A percentile compares a stretch with the other conserved stretches of the same genome.
Evolutionary conservation across 2,888 invertebrate species (phyloP).

Genomic region (Tenodera sinensis): DNA sequence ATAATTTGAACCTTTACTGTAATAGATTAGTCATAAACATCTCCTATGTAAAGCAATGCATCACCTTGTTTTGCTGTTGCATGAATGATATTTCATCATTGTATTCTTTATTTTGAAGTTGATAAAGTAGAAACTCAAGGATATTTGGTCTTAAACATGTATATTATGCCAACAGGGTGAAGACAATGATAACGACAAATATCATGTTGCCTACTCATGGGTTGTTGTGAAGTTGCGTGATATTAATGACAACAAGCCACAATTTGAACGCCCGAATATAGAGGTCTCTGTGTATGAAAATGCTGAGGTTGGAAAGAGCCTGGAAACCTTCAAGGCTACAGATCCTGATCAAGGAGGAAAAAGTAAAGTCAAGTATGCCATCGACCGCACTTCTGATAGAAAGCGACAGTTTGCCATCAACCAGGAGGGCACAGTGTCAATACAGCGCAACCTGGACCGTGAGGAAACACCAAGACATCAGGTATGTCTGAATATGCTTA

Average conservation of each 20-base stretch:
- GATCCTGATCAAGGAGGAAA: constrained; percentile 95
- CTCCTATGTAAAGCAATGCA: neutral
- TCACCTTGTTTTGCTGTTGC: too few species aligned
- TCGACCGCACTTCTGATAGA: constrained; percentile 51
- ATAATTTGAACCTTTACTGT: too few species aligned
- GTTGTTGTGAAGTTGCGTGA: constrained; percentile 90
- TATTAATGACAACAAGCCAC: constrained; percentile 96
- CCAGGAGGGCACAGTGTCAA: constrained; percentile 79
- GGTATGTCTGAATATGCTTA: constrained; percentile 38
- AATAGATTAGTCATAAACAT: too few species aligned
- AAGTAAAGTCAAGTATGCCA: constrained; percentile 60
- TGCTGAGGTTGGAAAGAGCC: constrained; percentile 81
- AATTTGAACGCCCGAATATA: constrained; percentile 89
- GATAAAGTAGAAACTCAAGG: too few species aligned
- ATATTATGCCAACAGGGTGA: constrained; percentile 57
- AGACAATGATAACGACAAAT: constrained; percentile 94
- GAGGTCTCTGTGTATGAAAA: constrained; percentile 90
- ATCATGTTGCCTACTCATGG: constrained; percentile 95
- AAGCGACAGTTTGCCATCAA: constrained; percentile 52
- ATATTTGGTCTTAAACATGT: neutral
- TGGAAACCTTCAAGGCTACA: constrained; percentile 92
- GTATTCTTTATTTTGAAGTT: neutral
- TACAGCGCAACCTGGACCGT: constrained; percentile 86
- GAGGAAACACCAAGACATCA: constrained; percentile 95
- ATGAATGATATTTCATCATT: neutral